phyloP scores from a whole-genome alignment of 2,888 invertebrate species.

The Volucella inanis region DNA sequence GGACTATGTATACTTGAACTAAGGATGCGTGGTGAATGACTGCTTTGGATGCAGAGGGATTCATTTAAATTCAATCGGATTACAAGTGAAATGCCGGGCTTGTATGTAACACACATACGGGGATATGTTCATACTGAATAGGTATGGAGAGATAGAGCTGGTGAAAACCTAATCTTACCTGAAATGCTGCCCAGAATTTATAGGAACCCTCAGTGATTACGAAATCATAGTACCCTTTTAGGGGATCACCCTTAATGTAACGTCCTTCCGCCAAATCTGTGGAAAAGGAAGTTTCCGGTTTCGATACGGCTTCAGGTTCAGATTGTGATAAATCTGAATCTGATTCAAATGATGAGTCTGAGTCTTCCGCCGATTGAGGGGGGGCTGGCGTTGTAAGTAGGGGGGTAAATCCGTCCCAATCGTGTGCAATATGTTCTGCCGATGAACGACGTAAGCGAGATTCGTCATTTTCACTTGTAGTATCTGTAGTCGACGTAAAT shows the following conservation, averaged over 20 bases:
- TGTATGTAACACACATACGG: neutral
- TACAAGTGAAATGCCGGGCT: conserved; percentile 49
- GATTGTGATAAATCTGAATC: conserved; percentile 46
- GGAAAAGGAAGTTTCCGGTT: conserved; percentile 17
- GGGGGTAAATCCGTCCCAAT: neutral
- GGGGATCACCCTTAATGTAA: conserved; percentile 86
- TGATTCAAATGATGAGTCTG: conserved; percentile 8
- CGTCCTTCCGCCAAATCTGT: conserved; percentile 81
- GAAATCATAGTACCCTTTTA: conserved; percentile 93
- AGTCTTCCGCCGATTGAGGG: conserved; percentile 24
- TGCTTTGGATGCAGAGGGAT: conserved; percentile 26
- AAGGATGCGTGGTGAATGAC: conserved; percentile 23
- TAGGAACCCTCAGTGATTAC: conserved; percentile 94
- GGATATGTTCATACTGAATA: too few relatives aligned
- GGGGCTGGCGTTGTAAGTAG: conserved; percentile 3
- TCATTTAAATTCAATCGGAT: conserved; percentile 71
- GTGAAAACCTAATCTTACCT: conserved; percentile 84
- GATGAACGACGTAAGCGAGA: conserved; percentile 65
- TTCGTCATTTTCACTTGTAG: conserved; percentile 45
- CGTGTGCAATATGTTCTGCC: conserved; percentile 17
- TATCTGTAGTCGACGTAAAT: conserved; percentile 6
- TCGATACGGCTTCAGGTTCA: conserved; percentile 14
- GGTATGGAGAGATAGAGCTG: conserved; percentile 6
- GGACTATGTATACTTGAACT: neutral
- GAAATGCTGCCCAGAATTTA: conserved; percentile 94